Evolutionary conservation across 2,888 invertebrate genomes (phyloP), one percentile per base, ranked within the genome.

Genomic region (Clitarchus hookeri): DNA sequence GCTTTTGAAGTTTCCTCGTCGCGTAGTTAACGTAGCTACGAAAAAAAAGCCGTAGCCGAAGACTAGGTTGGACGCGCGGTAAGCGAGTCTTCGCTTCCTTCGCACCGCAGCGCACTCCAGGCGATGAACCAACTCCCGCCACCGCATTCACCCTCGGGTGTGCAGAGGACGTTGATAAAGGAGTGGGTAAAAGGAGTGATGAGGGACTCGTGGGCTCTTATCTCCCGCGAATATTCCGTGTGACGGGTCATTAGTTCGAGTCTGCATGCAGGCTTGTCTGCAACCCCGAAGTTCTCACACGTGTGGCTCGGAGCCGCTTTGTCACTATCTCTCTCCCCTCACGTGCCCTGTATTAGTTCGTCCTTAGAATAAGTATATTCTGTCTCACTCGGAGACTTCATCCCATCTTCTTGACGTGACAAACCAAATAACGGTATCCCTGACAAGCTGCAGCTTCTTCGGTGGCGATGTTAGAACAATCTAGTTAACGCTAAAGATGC

Each of bases 221-320:
- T 87, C 87, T 78, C 44, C 53, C 65, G 83, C 79, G 87, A 86
- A 85, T 85, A 86, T 85, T 85, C 87, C 85, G 36, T 86, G 86
- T 65, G 87, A 85, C 87, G 87, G 86, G 85, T 87, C 87, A 87
- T 87, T 87, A 86, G 87, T 36, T 83, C 44, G 80, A 86, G 44
- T 84, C 82, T 83, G 78, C 85, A 82, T 79, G 80, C 83, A 65
- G 65, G 8, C 48, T 48, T 83, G 78, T 82, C 44, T 79, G 80
- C 83, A 65, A 23, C 19, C 48, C 53, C 23, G 85, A 25, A 80
- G 85, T 25, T 53, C 83, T 83, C 83, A 77, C 83, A 77, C 83
- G 36, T 48, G n/a, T 2, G 25, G 27, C 82, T 13, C 85, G 83
- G n/a, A 11, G n/a, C 0, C n/a, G 19, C 65, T 65, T 16, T n/a